Evolutionary conservation across 2,888 invertebrate species (phyloP), one percentile per base, ranked within the genome.

Genomic region (Antitype chi): DNA sequence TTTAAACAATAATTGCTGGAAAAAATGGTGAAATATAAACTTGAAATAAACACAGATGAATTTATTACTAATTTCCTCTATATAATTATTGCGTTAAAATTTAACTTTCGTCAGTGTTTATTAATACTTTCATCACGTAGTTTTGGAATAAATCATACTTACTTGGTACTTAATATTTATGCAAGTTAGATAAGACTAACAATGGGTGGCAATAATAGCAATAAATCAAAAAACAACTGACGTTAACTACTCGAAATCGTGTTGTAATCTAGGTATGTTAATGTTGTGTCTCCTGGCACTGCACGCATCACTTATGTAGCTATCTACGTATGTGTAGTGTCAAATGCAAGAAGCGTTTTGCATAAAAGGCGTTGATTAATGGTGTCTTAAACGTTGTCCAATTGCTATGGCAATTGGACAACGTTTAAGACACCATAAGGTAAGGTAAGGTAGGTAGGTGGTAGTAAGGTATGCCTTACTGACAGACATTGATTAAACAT

Each of bases 141-240:
- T 53, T 53, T 53, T 53, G 1, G 3, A n/a, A 68, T 7, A 32
- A 1, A n/a, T 17, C 4, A 32, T 32, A 32, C 32, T 67, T 52
- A 52, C 67, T 52, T 32, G n/a, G 3, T 53, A 20, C 0, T 7
- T 64, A 74, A 20, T 59, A 71, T 28, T 57, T 47, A 69, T 69
- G 43, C 52, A 66, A 60, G 64, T n/a, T 11, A 80, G 68, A 76
- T 64, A 57, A 70, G 47, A 59, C 25, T 13, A 38, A 59, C 17
- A 47, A 13, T 11, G 25, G 25, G 68, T 80, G 32, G 55, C 60
- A 38, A 67, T 55, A 23, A 63, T 11, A 32, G 47, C 23, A 66
- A 82, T 82, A 62, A 78, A 70, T 62, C 67, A 70, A 60, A 69
- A 82, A 32, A 43, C 15, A 53, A 43, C 52, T 70, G 52, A 67